Evolutionary conservation across 2,113 vertebrate species (phyloP).

Genomic region (Siniperca chuatsi): DNA sequence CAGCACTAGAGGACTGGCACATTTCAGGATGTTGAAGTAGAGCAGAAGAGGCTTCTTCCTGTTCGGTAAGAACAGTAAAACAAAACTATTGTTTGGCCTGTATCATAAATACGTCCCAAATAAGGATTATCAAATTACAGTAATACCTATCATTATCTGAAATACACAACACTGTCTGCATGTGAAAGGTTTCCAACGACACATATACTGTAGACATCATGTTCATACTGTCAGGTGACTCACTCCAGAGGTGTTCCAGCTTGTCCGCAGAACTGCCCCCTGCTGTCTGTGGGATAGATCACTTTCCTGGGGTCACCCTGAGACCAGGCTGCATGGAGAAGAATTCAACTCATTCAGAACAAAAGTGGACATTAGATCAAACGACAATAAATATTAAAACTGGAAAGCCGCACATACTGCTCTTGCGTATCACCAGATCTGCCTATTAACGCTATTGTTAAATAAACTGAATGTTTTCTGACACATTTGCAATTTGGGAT

Average conservation of each 20-base stretch:
- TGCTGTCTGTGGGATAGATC: slow-evolving; percentile 94
- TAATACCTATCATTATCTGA: background rate
- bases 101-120: background rate
- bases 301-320: slow-evolving; percentile 96
- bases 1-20: slow-evolving; percentile 93
- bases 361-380: background rate
- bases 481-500: background rate
- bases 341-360: background rate
- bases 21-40: slow-evolving; percentile 97
- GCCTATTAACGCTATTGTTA: background rate
- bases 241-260: slow-evolving; percentile 89
- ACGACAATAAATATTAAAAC: background rate
- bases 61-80: slow-evolving; percentile 36
- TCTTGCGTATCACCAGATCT: background rate
- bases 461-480: background rate
- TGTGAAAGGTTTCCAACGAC: background rate
- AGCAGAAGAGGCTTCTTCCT: slow-evolving; percentile 93
- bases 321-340: slow-evolving; percentile 89
- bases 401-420: background rate
- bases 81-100: background rate
- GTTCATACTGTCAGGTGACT: slow-evolving; percentile 69
- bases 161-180: background rate
- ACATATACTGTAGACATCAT: background rate
- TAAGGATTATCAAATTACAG: background rate
- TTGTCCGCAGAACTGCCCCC: slow-evolving; percentile 94